These are phyloP conservation scores for Piscicola geometra DNA, from an alignment of 2,888 invertebrate genomes.

Conservation along the genomic window DNA sequence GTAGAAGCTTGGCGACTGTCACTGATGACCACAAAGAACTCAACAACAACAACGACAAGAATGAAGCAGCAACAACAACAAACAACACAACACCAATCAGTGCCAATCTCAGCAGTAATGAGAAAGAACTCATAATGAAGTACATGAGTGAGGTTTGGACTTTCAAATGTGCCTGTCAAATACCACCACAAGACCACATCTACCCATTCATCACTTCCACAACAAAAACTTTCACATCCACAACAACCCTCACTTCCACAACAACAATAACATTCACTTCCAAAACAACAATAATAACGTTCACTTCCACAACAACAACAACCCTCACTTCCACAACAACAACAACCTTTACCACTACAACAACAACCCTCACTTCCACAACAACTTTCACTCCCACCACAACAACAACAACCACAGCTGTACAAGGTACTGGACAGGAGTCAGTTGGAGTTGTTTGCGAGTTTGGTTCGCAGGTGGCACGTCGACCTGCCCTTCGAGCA, in stretches of 20 bases:
- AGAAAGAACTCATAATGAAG: conserved; percentile 1
- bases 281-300: no score
- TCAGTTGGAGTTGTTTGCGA: conserved; percentile 52
- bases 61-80: conserved; percentile 5
- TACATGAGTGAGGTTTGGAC: conserved; percentile 9
- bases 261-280: no score
- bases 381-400: background rate
- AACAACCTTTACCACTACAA: no score
- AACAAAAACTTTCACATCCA: no score
- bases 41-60: background rate
- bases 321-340: no score
- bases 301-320: no score
- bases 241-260: no score
- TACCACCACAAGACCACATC: no score
- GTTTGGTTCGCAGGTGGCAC: conserved; percentile 50
- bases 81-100: background rate
- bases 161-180: no score
- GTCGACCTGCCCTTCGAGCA: conserved; percentile 44
- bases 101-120: background rate
- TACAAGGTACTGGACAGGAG: conserved; percentile 49
- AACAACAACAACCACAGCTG: conserved; percentile 46
- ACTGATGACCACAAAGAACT: background rate
- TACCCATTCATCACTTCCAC: no score
- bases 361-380: no score
- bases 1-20: background rate